phyloP scores from a whole-genome alignment of 2,797 vertebrate species.

The Nasua narica region DNA sequence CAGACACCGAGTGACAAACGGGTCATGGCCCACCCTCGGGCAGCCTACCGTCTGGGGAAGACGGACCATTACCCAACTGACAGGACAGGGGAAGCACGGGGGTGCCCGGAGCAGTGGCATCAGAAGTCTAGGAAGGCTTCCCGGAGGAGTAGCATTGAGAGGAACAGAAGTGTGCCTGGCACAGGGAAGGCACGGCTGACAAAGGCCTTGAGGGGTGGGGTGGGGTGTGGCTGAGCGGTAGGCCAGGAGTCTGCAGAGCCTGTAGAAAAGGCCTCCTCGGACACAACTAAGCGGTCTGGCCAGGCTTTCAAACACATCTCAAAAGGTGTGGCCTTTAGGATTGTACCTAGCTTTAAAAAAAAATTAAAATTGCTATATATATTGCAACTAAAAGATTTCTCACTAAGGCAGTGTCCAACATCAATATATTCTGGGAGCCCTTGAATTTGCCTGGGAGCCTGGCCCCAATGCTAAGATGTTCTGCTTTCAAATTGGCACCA shows the following conservation, averaged over 20 bases:
- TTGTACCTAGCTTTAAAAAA: neutral
- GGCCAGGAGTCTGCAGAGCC: neutral
- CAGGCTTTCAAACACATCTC: neutral
- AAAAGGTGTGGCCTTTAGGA: neutral
- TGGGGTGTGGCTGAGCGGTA: neutral
- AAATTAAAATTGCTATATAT: fast-evolving
- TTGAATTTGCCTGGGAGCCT: neutral
- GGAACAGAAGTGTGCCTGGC: fast-evolving
- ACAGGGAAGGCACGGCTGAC: fast-evolving
- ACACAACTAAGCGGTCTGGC: neutral
- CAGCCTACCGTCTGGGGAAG: neutral
- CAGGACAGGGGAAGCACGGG: neutral
- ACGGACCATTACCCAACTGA: fast-evolving
- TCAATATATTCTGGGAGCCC: neutral
- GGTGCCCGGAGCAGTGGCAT: neutral
- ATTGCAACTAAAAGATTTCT: neutral
- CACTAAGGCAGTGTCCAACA: neutral
- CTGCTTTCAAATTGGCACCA: neutral
- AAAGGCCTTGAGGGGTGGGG: neutral
- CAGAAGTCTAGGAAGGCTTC: neutral
- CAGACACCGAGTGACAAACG: fast-evolving
- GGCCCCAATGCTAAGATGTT: too few relatives aligned
- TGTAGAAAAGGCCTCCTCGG: fast-evolving
- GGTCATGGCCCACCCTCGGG: neutral
- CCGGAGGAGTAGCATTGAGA: neutral